Base-by-base conservation (phyloP, 1,140 invertebrate genomes). In the Pseudomyrmex sp. region DNA sequence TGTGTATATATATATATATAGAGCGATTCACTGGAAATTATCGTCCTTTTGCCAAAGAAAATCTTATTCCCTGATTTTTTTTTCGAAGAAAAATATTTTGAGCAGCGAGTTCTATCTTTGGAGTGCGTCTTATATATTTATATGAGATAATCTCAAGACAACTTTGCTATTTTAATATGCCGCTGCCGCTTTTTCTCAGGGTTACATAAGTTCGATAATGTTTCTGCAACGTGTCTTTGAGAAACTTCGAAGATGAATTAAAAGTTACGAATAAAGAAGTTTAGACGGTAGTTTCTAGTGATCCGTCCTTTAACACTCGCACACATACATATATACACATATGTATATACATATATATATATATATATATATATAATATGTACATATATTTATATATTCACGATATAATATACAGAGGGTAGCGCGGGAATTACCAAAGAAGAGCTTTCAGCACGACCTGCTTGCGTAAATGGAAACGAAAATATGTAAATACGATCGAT, bases 401-500 rank as follows among this genome's bases (percentile, higher is more conserved):
- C 74, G 48, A 7, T 63, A 58, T 82, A 56, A 52, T 52, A 62
- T 68, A 44, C 26, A 54, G 50, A 77, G 26, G 26, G 26, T 77
- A 62, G n/a, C 62, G 62, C 13, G 12, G 13, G 62, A 77, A 68
- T 68, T 77, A 77, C 62, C 62, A 48, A 35, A 35, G 48, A 76
- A n/a, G 74, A 77, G 62, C 74, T 77, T 5, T 26, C 50, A 68
- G 74, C 54, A 50, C 18, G 48, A 1, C 12, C 68, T 77, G 9
- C 63, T 44, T 77, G 50, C 63, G 26, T 68, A 66, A 46, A 56
- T 54, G 56, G 35, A 15, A 77, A 26, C 50, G 50, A 77, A 77
- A 77, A 68, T 66, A 77, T 76, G 61, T 66, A 66, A 56, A 68
- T 77, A 13, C 62, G 15, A 77, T 77, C 74, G 74, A 77, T 66